Conservation (phyloP, 1,140 invertebrate genomes). For the Nixonia krombeini region DNA sequence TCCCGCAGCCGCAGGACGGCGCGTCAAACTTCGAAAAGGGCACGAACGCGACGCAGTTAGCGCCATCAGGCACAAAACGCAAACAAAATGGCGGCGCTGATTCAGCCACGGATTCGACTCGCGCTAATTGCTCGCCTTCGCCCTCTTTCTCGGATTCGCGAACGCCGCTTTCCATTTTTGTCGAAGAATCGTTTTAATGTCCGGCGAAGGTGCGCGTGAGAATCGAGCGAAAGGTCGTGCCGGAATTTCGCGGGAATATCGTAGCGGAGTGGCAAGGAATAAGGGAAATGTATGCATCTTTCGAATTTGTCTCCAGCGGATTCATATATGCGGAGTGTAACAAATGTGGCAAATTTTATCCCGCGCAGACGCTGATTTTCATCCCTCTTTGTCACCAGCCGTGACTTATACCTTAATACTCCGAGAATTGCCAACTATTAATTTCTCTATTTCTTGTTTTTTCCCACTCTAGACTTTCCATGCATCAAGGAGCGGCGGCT, state of each 20-base stretch:
- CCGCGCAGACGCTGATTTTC: conserved; percentile 18
- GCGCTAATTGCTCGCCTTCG: conserved; percentile 12
- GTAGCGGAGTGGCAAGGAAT: too few species aligned
- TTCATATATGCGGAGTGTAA: not conserved
- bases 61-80: conserved; percentile 8
- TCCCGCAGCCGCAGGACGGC: conserved; percentile 26
- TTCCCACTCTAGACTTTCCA: too few species aligned
- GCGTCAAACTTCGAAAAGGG: conserved; percentile 38
- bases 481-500: too few species aligned
- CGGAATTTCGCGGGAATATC: too few species aligned
- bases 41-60: conserved; percentile 28
- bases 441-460: conserved; percentile 26
- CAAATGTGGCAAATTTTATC: conserved; percentile 22
- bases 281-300: too few species aligned
- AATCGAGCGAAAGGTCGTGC: too few species aligned
- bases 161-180: not conserved
- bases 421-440: conserved; percentile 20
- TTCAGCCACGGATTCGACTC: not conserved
- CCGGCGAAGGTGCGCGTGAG: too few species aligned
- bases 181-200: not conserved
- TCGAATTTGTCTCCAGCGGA: conserved; percentile 3
- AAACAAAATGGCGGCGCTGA: conserved; percentile 15
- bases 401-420: conserved; percentile 23
- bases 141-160: conserved; percentile 8
- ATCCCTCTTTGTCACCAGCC: conserved; percentile 22